Evolutionary conservation across 2,797 vertebrate species (phyloP).

Genomic region (Megalops cyprinoides): DNA sequence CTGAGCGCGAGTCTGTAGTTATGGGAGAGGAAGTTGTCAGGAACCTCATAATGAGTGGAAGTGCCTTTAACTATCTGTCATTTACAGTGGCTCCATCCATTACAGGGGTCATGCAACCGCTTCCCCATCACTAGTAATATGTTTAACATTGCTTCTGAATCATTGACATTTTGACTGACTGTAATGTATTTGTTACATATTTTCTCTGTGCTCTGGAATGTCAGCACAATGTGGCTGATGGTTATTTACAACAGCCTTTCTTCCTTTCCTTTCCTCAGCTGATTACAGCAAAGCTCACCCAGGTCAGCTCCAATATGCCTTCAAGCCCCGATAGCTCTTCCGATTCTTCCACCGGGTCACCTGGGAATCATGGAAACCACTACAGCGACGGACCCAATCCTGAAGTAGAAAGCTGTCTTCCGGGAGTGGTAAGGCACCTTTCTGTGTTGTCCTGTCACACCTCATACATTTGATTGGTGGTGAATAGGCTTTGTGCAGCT

Average conservation of each 20-base stretch:
- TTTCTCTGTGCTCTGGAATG: no score
- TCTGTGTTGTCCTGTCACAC: neutral
- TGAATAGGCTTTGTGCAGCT: neutral
- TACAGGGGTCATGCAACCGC: no score
- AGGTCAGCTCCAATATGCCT: slow-evolving; percentile 99
- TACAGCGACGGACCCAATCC: slow-evolving; percentile 98
- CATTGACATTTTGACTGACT: no score
- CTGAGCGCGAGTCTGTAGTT: neutral
- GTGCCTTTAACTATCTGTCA: no score
- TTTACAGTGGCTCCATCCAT: no score
- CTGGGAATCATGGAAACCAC: slow-evolving; percentile 98
- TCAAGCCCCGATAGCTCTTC: slow-evolving; percentile 99
- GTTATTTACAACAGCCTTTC: neutral
- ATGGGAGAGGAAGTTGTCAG: no score
- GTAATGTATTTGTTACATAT: no score
- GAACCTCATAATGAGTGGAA: no score
- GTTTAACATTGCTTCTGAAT: no score
- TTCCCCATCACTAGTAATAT: no score
- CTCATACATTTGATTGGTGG: neutral
- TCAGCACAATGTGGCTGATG: neutral
- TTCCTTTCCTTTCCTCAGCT: slow-evolving; percentile 69
- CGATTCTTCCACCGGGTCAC: slow-evolving; percentile 97
- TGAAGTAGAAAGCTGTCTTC: slow-evolving; percentile 98
- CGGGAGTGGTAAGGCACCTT: slow-evolving; percentile 88
- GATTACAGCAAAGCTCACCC: slow-evolving; percentile 98